Percentiles rank a stretch among this genome's conserved stretches.
phyloP scores from a whole-genome alignment of 2,888 invertebrate genomes.

The Acanthosepion pharaonis region DNA sequence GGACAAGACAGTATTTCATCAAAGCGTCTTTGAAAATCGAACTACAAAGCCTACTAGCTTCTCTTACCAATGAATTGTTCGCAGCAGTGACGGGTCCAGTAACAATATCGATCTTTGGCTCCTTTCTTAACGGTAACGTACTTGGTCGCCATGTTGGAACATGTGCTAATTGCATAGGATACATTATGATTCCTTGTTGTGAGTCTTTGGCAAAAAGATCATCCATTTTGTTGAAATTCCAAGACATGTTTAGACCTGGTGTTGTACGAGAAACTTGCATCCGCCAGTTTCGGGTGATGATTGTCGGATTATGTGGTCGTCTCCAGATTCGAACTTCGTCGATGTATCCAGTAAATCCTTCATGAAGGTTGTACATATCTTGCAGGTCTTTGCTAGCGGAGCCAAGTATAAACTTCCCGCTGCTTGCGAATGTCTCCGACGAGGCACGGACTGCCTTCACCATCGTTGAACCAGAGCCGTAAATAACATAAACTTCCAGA shows the following conservation, averaged over 20 bases:
- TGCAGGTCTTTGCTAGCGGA: slow-evolving; percentile 49
- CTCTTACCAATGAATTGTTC: background rate
- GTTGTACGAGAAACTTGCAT: slow-evolving; percentile 54
- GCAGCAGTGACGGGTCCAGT: background rate
- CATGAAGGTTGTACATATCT: slow-evolving; percentile 50
- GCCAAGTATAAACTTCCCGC: slow-evolving; percentile 59
- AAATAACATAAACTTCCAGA: slow-evolving; percentile 58
- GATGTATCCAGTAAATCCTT: slow-evolving; percentile 57
- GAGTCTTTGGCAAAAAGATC: slow-evolving; percentile 56
- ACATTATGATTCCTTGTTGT: slow-evolving; percentile 54
- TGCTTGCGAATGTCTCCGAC: slow-evolving; percentile 53
- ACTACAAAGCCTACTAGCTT: background rate
- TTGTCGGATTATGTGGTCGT: slow-evolving; percentile 59
- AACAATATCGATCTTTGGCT: background rate
- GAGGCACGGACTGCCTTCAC: slow-evolving; percentile 56
- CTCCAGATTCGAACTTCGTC: slow-evolving; percentile 64
- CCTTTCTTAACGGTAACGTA: background rate
- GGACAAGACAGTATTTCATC: slow-evolving; percentile 48
- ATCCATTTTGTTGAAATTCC: slow-evolving; percentile 61
- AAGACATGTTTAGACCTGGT: slow-evolving; percentile 57
- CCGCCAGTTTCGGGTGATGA: slow-evolving; percentile 58
- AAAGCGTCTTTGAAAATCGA: slow-evolving; percentile 53
- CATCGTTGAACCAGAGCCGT: slow-evolving; percentile 52
- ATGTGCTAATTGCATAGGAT: slow-evolving; percentile 52
- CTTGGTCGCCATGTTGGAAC: slow-evolving; percentile 57